phyloP scores from a whole-genome alignment of 2,888 invertebrate genomes.

The Keiferia lycopersicella region DNA sequence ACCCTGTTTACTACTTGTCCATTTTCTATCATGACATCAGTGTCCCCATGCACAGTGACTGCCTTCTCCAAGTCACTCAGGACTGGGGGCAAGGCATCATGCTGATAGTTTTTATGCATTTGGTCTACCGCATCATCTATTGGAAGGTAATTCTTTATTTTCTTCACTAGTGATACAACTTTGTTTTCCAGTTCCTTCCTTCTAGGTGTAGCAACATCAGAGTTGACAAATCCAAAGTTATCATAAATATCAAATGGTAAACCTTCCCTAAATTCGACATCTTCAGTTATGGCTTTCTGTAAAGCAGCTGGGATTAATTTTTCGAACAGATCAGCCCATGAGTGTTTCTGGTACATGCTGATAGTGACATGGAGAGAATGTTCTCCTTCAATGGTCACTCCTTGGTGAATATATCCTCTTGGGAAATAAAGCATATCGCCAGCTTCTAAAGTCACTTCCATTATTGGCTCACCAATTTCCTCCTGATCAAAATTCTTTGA shows the following conservation, averaged over 20 bases:
- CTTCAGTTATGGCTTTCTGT: conserved; percentile 85
- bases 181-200: conserved; percentile 76
- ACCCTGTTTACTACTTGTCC: conserved; percentile 84
- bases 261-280: conserved; percentile 87
- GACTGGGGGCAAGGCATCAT: conserved; percentile 93
- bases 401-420: conserved; percentile 93
- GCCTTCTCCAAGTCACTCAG: conserved; percentile 84
- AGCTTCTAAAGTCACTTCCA: conserved; percentile 89
- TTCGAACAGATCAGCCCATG: conserved; percentile 94
- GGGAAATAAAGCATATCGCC: conserved; percentile 98
- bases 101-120: conserved; percentile 91
- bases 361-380: conserved; percentile 98
- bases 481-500: conserved; percentile 88
- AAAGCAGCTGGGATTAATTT: conserved; percentile 89
- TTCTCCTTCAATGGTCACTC: conserved; percentile 86
- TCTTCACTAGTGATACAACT: conserved; percentile 79
- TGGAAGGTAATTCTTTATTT: conserved; percentile 82
- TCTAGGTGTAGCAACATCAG: conserved; percentile 70
- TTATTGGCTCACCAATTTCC: conserved; percentile 89
- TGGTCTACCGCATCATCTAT: conserved; percentile 92
- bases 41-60: conserved; percentile 87
- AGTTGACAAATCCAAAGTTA: conserved; percentile 87
- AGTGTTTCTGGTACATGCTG: conserved; percentile 94
- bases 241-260: conserved; percentile 90
- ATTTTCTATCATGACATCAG: conserved; percentile 83